Base-by-base conservation (phyloP, 2,888 invertebrate species). In the Epinotia nisella region DNA sequence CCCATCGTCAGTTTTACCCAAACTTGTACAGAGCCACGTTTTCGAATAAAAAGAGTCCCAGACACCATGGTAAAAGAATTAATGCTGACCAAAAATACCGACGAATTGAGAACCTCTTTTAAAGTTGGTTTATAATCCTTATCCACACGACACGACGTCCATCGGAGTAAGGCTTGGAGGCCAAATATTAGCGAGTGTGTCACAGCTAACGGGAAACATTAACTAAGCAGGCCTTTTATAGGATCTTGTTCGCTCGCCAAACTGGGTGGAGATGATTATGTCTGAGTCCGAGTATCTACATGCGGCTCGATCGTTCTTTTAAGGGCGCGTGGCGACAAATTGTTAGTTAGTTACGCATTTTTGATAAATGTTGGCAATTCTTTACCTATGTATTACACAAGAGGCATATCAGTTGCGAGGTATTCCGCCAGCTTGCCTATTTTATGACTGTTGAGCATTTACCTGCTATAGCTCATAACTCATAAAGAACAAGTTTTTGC, bases 171-270 rank as follows among this genome's bases (percentile, higher is more conserved):
- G 13, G 51, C 45, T 78, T 71, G 76, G 80, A 81, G 81, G 80
- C 80, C 80, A 80, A 86, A 86, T 82, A 83, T 83, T 84, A 83
- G 80, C 82, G 74, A 70, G 80, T 81, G 80, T 85, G 82, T 84
- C 85, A 83, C 80, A 83, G 79, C 82, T 87, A 87, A 88, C 86
- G 86, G 86, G 82, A 86, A 85, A 82, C 81, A 82, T 79, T 83
- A 78, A 81, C 80, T 82, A 81, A 79, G 79, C 80, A 66, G 80
- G 76, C 85, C 87, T 84, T 88, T 81, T 87, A 87, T 78, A 86
- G 85, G 75, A 83, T 85, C 83, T 82, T 77, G 85, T 83, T 78
- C n/a, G 79, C 80, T 78, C 78, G 75, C 78, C 79, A 51, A 68
- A 73, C 73, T 68, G 39, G 75, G 79, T 69, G 74, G 67, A 77